A percentile compares a stretch with the other conserved stretches of the same genome.
Conservation (phyloP, 1,140 invertebrate species). For the Hycleus phaleratus region DNA sequence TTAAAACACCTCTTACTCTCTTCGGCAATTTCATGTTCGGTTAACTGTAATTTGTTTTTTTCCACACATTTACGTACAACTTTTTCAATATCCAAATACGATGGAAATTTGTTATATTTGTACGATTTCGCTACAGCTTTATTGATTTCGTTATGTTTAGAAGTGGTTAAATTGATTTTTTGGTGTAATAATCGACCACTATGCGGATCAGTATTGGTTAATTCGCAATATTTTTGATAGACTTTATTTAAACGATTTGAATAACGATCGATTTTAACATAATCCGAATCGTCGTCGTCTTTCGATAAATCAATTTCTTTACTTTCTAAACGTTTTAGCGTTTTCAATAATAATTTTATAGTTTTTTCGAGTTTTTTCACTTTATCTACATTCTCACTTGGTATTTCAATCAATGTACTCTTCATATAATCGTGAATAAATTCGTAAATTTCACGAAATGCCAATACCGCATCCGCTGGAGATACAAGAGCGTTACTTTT, state of each 20-base stretch:
- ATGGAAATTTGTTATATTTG: constrained; percentile 45
- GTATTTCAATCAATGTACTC: constrained; percentile 15
- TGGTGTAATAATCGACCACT: constrained; percentile 42
- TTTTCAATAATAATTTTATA: constrained; percentile 40
- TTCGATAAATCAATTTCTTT: constrained; percentile 42
- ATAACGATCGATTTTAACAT: constrained; percentile 46
- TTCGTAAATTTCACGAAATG: constrained; percentile 26
- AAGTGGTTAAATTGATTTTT: constrained; percentile 41
- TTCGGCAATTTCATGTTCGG: constrained; percentile 36
- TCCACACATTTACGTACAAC: constrained; percentile 43
- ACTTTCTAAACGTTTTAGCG: constrained; percentile 44
- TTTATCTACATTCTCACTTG: constrained; percentile 19
- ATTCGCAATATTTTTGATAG: constrained; percentile 46
- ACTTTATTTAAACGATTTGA: constrained; percentile 31
- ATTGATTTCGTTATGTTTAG: constrained; percentile 46
- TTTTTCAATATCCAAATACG: constrained; percentile 49
- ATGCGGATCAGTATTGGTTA: constrained; percentile 45
- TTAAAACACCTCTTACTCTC: constrained; percentile 48
- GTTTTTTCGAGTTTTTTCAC: constrained; percentile 41
- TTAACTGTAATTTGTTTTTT: constrained; percentile 40
- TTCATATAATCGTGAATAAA: constrained; percentile 16
- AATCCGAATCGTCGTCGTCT: constrained; percentile 46
- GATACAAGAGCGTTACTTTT: not conserved
- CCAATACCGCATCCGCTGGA: constrained; percentile 12
- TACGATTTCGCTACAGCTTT: constrained; percentile 46